Evolutionary conservation across 1,140 invertebrate species (phyloP).

Genomic region (Lepidurus couesii): DNA sequence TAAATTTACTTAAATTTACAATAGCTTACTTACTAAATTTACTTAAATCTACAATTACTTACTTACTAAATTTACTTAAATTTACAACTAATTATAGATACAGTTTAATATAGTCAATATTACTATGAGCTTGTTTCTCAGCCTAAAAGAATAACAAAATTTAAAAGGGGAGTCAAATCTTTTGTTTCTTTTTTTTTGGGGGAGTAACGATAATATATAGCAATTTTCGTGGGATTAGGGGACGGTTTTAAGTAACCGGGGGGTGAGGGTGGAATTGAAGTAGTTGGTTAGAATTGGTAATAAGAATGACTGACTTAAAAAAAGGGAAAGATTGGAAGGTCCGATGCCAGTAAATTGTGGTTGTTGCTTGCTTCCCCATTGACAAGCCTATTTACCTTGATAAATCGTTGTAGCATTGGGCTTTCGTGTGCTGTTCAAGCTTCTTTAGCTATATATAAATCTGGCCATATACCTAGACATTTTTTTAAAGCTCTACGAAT

Average conservation of each 20-base stretch:
- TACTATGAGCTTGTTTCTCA: too few species aligned
- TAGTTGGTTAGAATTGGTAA: neutral
- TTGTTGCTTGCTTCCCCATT: constrained; percentile 15
- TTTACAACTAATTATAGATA: too few species aligned
- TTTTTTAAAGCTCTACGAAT: too few species aligned
- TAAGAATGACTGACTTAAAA: constrained; percentile 5
- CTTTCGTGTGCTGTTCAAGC: neutral
- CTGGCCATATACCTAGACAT: neutral
- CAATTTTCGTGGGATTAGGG: neutral
- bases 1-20: too few species aligned
- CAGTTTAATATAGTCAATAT: too few species aligned
- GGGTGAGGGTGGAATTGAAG: neutral
- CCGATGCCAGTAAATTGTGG: constrained; percentile 10
- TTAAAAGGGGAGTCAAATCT: too few species aligned
- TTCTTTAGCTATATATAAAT: neutral
- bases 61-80: too few species aligned
- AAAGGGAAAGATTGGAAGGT: constrained; percentile 2
- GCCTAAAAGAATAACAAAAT: too few species aligned
- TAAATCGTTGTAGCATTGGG: neutral
- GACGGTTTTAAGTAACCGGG: neutral
- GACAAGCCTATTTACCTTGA: constrained; percentile 16
- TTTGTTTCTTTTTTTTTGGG: too few species aligned
- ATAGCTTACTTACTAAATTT: too few species aligned
- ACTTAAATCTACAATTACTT: too few species aligned
- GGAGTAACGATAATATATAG: neutral